A percentile compares a stretch with the other conserved stretches of the same genome.
phyloP scores from a whole-genome alignment of 2,888 invertebrate genomes.

The Andrena fulva region DNA sequence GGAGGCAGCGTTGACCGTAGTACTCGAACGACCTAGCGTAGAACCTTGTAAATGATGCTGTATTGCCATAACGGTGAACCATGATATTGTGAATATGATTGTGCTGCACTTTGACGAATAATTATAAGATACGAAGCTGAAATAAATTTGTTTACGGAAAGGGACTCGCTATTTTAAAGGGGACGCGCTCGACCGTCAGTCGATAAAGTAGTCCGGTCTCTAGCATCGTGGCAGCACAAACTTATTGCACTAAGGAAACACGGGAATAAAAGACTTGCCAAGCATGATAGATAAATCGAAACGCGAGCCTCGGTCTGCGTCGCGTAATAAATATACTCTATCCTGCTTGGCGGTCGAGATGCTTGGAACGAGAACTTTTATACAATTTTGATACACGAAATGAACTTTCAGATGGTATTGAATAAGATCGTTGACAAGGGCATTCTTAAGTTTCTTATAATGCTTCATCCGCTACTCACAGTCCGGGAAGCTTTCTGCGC shows the following conservation, averaged over 20 bases:
- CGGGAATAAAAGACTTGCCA: conserved; percentile 8
- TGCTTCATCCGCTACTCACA: not conserved
- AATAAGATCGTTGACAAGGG: conserved; percentile 38
- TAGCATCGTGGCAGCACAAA: conserved; percentile 38
- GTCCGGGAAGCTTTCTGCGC: not conserved
- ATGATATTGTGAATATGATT: conserved; percentile 47
- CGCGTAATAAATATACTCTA: not conserved
- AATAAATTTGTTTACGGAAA: conserved; percentile 32
- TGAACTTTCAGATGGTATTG: conserved; percentile 29
- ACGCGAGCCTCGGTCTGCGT: not conserved
- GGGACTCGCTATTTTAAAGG: not conserved
- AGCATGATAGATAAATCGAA: conserved; percentile 5
- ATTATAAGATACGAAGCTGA: conserved; percentile 3
- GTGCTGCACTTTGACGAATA: conserved; percentile 46
- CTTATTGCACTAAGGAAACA: conserved; percentile 25
- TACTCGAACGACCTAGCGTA: conserved; percentile 34
- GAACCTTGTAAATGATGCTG: conserved; percentile 48
- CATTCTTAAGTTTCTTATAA: conserved; percentile 35
- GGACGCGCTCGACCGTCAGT: not conserved
- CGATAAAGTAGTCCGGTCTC: not conserved
- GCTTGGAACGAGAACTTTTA: conserved; percentile 19
- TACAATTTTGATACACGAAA: conserved; percentile 44
- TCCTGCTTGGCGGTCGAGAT: conserved; percentile 24
- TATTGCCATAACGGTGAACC: conserved; percentile 32
- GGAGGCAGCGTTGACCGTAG: conserved; percentile 28